Conservation (phyloP, 1,140 invertebrate genomes). For the Achroia grisella region DNA sequence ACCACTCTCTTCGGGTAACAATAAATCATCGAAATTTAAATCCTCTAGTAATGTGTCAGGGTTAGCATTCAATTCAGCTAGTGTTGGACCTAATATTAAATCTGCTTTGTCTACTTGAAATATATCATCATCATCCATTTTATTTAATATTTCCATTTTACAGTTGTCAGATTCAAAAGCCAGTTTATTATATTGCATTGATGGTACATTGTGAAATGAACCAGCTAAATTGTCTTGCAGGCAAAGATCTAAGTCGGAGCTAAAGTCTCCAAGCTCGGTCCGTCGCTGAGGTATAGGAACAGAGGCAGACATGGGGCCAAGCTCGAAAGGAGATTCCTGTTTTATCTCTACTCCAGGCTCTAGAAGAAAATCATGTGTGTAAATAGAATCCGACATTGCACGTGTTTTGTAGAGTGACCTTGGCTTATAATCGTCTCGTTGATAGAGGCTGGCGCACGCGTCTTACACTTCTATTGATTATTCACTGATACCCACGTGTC, state of each 20-base stretch:
- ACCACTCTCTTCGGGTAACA: conserved; percentile 81
- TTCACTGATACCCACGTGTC: conserved; percentile 63
- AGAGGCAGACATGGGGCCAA: conserved; percentile 70
- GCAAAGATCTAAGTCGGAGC: conserved; percentile 70
- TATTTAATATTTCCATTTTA: conserved; percentile 78
- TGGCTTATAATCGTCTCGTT: conserved; percentile 65
- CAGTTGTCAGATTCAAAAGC: conserved; percentile 58
- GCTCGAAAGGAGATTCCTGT: conserved; percentile 64
- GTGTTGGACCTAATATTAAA: conserved; percentile 86
- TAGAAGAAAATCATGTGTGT: conserved; percentile 74
- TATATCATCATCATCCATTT: conserved; percentile 91
- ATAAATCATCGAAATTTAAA: conserved; percentile 88
- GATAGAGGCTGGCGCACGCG: conserved; percentile 62
- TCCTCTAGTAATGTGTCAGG: conserved; percentile 87
- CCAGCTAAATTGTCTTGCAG: conserved; percentile 60
- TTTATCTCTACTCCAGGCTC: conserved; percentile 72
- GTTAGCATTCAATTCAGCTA: conserved; percentile 91
- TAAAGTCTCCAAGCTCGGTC: conserved; percentile 69
- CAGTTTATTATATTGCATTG: conserved; percentile 61
- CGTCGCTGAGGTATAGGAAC: conserved; percentile 75
- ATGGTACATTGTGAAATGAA: conserved; percentile 64
- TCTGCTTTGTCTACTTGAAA: conserved; percentile 92
- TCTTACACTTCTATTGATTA: conserved; percentile 67
- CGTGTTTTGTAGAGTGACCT: conserved; percentile 65
- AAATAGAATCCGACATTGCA: conserved; percentile 76